A percentile compares a stretch with the other conserved stretches of the same genome.
phyloP scores from a whole-genome alignment of 1,140 invertebrate genomes.

The Probaryconus sp. region DNA sequence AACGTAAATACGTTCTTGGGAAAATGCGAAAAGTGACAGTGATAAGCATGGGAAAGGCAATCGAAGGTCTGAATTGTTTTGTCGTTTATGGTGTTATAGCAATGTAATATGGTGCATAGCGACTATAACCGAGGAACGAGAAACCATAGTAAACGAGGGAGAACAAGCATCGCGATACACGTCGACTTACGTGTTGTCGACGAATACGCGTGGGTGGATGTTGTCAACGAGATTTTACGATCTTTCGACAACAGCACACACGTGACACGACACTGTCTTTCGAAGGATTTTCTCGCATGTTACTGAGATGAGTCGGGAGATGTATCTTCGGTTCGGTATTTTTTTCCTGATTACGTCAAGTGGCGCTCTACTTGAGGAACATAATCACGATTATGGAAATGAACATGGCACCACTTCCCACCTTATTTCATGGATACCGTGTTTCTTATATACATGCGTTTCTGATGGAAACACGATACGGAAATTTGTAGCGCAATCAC shows the following conservation, averaged over 20 bases:
- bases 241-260: conserved; percentile 53
- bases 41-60: no score
- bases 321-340: conserved; percentile 18
- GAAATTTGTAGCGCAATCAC: conserved; percentile 43
- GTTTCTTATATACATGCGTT: conserved; percentile 46
- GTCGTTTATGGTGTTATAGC: no score
- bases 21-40: no score
- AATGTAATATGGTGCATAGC: conserved; percentile 25
- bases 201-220: conserved; percentile 50
- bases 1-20: no score
- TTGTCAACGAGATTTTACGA: conserved; percentile 60
- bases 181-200: conserved; percentile 48
- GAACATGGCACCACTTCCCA: conserved; percentile 41
- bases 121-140: conserved; percentile 37
- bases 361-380: conserved; percentile 52
- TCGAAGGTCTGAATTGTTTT: no score
- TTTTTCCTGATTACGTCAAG: conserved; percentile 48
- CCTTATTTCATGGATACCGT: conserved; percentile 46
- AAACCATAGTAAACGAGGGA: conserved; percentile 36
- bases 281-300: conserved; percentile 46
- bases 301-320: conserved; percentile 39
- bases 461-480: conserved; percentile 55
- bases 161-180: conserved; percentile 39
- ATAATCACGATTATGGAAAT: conserved; percentile 57
- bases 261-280: conserved; percentile 53